These are phyloP conservation scores for Podotricha telesiphe DNA, from an alignment of 2,888 invertebrate genomes.

Conservation along the genomic window DNA sequence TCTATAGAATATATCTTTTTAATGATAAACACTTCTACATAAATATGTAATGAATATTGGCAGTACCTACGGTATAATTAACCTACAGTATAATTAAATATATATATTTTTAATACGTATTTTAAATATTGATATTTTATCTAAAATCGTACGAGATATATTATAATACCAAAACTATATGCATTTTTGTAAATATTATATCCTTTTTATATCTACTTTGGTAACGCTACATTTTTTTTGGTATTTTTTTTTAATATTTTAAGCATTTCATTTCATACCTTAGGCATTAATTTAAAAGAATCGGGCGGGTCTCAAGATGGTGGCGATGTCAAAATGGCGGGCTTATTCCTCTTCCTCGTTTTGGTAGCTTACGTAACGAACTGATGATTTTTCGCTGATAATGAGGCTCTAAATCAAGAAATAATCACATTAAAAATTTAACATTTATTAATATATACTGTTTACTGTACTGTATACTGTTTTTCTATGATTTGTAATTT, in stretches of 20 bases:
- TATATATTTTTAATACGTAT: constrained; percentile 27
- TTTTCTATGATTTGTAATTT: too few relatives aligned
- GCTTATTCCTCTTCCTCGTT: constrained; percentile 92
- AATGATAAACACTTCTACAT: constrained; percentile 27
- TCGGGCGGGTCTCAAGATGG: constrained; percentile 60
- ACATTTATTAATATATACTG: too few relatives aligned
- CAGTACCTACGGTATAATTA: constrained; percentile 63
- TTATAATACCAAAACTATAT: constrained; percentile 22
- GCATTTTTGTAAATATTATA: constrained; percentile 36
- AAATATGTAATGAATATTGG: constrained; percentile 52
- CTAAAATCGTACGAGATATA: constrained; percentile 38
- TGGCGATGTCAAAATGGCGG: constrained; percentile 52
- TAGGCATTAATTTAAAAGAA: constrained; percentile 43
- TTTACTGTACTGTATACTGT: too few relatives aligned
- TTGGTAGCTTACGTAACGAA: constrained; percentile 97
- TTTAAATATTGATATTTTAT: constrained; percentile 25
- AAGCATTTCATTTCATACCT: constrained; percentile 39
- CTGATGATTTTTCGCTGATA: constrained; percentile 95
- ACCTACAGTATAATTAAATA: constrained; percentile 57
- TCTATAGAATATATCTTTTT: constrained; percentile 48
- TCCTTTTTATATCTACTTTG: constrained; percentile 35
- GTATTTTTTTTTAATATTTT: constrained; percentile 36
- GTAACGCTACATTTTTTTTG: constrained; percentile 44
- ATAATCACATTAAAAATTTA: constrained; percentile 20
- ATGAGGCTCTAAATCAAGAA: constrained; percentile 89